Base-by-base conservation (phyloP, 2,113 vertebrate genomes). In the Choloepus hoffmanni region DNA sequence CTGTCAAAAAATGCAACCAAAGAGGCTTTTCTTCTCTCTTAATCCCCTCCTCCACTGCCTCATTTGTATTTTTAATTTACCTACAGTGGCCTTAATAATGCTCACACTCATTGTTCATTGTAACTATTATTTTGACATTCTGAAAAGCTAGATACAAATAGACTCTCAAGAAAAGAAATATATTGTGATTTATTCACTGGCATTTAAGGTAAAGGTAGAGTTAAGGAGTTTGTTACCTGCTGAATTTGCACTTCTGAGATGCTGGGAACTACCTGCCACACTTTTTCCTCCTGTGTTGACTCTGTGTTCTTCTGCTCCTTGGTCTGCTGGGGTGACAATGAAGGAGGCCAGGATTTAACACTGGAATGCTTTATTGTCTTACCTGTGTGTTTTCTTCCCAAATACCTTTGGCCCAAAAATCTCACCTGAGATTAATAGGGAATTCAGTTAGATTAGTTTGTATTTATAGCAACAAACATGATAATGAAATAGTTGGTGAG, bases 1-100 rank as follows among this genome's bases (percentile, higher is more conserved):
- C 94, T 97, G 90, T 98, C 87, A 96, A 95, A 96, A 98, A 97
- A 81, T 50, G 55, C 95, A 96, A 97, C 90, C 97, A 96, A 92
- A 93, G 89, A 92, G 91, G 14, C 63, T 65, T 53, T n/a, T 13
- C 55, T 36, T 90, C 8, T 78, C n/a, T 86, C 21, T 67, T 0
- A 0, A 2, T 87, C 1, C 45, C n/a, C 82, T 48, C 65, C 4
- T 26, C 15, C 18, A 1, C 11, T 40, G 68, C 55, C 88, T 65
- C 82, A 18, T 97, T 95, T 88, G 33, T 91, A 15, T 70, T 85
- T 97, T 87, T 85, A 73, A 0, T 85, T 97, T 96, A 92, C 63
- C 88, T 93, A 53, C 19, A 33, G 73, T 55, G 18, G 40, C 3
- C 33, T 90, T 97, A 43, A 76, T 92, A 43, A 63, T 95, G 50